phyloP scores from a whole-genome alignment of 2,113 vertebrate species.

The Cyanoderma ruficeps region DNA sequence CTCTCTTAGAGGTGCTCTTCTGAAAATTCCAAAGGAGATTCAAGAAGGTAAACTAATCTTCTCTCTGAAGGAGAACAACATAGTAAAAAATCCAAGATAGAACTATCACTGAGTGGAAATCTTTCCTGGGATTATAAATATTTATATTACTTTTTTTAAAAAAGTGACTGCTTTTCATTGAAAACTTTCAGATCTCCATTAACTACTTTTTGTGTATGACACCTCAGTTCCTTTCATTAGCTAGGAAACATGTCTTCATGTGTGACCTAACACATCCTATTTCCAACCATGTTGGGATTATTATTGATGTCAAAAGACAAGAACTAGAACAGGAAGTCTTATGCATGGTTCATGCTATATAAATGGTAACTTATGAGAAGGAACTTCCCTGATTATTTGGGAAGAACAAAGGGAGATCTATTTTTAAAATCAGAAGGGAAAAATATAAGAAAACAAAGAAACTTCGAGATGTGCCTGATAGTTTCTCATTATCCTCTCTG shows the following conservation, averaged over 20 bases:
- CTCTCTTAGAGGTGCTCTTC: background rate
- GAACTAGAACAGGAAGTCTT: constrained; percentile 29
- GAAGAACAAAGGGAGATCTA: constrained; percentile 27
- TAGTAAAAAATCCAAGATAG: background rate
- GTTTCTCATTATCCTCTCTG: constrained; percentile 10
- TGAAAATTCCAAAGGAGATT: background rate
- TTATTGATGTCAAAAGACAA: background rate
- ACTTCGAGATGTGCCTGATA: constrained; percentile 48
- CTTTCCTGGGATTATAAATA: background rate
- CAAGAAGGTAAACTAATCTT: background rate
- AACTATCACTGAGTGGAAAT: background rate
- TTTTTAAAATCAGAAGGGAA: constrained; percentile 50
- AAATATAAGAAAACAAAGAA: constrained; percentile 55
- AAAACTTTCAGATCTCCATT: background rate
- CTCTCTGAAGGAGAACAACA: background rate
- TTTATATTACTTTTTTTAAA: background rate
- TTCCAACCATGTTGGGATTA: background rate
- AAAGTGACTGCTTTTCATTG: background rate
- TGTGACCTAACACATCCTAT: background rate
- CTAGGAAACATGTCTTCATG: background rate
- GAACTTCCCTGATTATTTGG: constrained; percentile 28
- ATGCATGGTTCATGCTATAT: background rate
- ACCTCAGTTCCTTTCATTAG: background rate
- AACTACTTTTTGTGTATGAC: background rate
- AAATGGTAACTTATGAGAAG: constrained; percentile 18